Conservation (phyloP, 2,888 invertebrate genomes). For the Brachyopa scutellaris region DNA sequence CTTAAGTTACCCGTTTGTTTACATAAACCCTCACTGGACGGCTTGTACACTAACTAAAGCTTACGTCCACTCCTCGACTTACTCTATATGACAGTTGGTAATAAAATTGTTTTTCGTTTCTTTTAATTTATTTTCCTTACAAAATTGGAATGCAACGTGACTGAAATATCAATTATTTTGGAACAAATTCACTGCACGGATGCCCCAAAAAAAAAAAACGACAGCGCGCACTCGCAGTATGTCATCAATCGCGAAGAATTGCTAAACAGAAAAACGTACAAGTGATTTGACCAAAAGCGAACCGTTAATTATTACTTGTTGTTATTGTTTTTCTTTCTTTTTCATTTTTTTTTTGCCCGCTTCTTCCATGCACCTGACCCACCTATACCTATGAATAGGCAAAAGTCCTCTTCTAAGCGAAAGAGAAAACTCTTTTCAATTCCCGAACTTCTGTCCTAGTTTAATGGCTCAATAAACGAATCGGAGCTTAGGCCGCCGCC, state of each 20-base stretch:
- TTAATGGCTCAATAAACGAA: constrained; percentile 48
- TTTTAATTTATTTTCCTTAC: constrained; percentile 11
- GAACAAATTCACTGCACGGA: constrained; percentile 60
- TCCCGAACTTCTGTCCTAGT: constrained; percentile 53
- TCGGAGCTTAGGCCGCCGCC: background rate
- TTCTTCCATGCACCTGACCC: constrained; percentile 51
- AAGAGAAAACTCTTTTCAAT: constrained; percentile 68
- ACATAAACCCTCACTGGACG: constrained; percentile 23
- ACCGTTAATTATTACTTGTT: constrained; percentile 62
- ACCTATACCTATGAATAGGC: background rate
- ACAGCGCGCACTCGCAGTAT: constrained; percentile 30
- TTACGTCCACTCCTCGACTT: constrained; percentile 25
- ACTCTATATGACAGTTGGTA: constrained; percentile 40
- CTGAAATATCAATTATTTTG: constrained; percentile 25
- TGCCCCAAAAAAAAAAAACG: constrained; percentile 63
- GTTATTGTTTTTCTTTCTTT: constrained; percentile 7
- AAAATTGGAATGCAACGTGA: constrained; percentile 66
- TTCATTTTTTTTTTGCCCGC: background rate
- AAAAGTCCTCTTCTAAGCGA: constrained; percentile 51
- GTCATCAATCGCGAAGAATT: constrained; percentile 60
- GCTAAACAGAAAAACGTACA: constrained; percentile 30
- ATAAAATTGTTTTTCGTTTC: constrained; percentile 20
- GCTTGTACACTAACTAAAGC: background rate
- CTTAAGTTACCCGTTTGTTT: constrained; percentile 29
- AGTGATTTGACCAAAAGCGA: constrained; percentile 59